Base-by-base conservation (phyloP, 2,797 vertebrate species). In the Otus scops region DNA sequence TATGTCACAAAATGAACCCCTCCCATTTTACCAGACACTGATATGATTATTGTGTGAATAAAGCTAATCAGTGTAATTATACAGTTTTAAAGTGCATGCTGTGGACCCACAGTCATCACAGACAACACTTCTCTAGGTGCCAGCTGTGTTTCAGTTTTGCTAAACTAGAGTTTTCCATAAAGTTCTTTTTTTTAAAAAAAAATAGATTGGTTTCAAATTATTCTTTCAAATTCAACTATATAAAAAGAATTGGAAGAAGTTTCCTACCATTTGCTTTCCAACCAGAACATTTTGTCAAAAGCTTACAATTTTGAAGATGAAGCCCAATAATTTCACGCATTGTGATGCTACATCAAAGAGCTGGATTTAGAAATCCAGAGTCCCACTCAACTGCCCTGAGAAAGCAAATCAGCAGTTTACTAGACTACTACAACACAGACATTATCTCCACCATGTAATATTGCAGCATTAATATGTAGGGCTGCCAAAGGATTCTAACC, bases 61-160 rank as follows among this genome's bases (percentile, higher is more conserved):
- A 91, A 92, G 53, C 48, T 85, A 64, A 95, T 94, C 74, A 90
- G 60, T 74, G 32, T 86, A 93, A 96, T 92, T 85, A 71, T 39
- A 63, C 30, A 38, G 81, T 88, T 92, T 63, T 60, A 39, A 92
- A 90, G 80, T 57, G 23, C 45, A 50, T 10, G 24, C 67, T 88
- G 43, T 60, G 32, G 56, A 76, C 64, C 38, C 34, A 56, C 56
- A 81, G 53, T 95, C 75, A 67, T 17, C 78, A 50, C 39, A 91
- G 69, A 79, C 85, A 91, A 61, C 51, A 59, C 18, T 53, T 88
- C 43, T 78, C 36, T 63, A 65, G 83, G 50, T 90, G 76, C 82
- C 89, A 88, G 75, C 57, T 92, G 57, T 36, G 43, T 15, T 79
- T 91, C 89, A 81, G 20, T 51, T 68, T 80, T 75, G 19, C 47